Evolutionary conservation across 2,888 invertebrate genomes (phyloP), one percentile per base, ranked within the genome.

Genomic region (Zelleria hepariella): DNA sequence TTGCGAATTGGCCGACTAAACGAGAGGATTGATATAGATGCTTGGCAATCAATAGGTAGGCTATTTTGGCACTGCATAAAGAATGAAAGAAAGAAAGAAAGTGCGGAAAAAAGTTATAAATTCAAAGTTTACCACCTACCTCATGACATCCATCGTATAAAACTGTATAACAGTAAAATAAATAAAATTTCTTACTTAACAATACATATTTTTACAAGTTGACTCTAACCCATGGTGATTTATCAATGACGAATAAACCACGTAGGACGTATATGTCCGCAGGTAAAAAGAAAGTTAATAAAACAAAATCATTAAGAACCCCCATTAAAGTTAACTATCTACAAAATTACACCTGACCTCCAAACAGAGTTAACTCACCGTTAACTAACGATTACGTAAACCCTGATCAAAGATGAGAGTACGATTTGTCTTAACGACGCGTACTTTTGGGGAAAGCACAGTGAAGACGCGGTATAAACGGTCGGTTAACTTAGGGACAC

Each of bases 331-430:
- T 51, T 21, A 51, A 51, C 51, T 51, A 51, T 23, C 51, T 7
- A 21, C 23, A 20, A 51, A 21, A 20, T 51, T 21, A 51, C 20
- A 51, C 21, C 2, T 51, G 10, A 51, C 51, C 51, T 42, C 32
- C 32, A 42, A 42, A 4, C 32, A 42, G 32, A 10, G 32, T 42
- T 42, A 42, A 42, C 15, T 42, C 32, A 42, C 15, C 10, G 32
- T 42, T 42, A 42, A 42, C 32, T 47, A 21, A 57, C 18, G 25
- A 25, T 54, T 54, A 25, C 24, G 54, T 26, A 54, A 27, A 15
- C 32, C 32, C 54, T 25, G 54, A 54, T 54, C 25, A 54, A 18
- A 54, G 54, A 26, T 27, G 54, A 54, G 51, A 20, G 54, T 24
- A 7, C 25, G 21, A 53, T 54, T 26, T 26, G 18, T 25, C 54